These are phyloP conservation scores for Polydrusus pterygomalis DNA, from an alignment of 2,888 invertebrate species.

Conservation along the genomic window DNA sequence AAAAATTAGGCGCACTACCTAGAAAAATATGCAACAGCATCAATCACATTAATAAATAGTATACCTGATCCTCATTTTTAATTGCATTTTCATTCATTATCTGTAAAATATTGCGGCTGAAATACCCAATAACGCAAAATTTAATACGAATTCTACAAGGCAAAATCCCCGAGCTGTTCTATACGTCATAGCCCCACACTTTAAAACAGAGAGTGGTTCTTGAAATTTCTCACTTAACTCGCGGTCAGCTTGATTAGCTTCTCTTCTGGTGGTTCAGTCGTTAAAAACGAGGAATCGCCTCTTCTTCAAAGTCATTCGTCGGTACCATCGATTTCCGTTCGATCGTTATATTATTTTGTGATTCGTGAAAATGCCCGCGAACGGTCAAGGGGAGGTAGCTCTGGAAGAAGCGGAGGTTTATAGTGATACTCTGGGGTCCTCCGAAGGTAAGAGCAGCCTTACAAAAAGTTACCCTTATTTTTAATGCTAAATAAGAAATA, in stretches of 20 bases:
- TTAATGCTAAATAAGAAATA: too few relatives aligned
- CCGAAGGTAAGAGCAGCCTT: constrained; percentile 56
- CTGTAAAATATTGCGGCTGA: constrained; percentile 2
- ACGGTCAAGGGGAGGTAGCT: constrained; percentile 62
- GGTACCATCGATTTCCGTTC: background rate
- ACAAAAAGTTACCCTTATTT: too few relatives aligned
- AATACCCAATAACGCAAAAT: constrained; percentile 13
- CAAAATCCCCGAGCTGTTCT: constrained; percentile 36
- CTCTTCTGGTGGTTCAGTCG: constrained; percentile 64
- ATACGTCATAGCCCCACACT: constrained; percentile 38
- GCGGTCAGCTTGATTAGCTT: constrained; percentile 22
- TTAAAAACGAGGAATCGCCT: constrained; percentile 59
- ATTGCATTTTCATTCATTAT: too few relatives aligned
- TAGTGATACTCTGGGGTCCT: constrained; percentile 65
- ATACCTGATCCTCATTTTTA: background rate
- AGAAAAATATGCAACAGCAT: too few relatives aligned
- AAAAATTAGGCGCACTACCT: too few relatives aligned
- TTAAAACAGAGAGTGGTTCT: constrained; percentile 45
- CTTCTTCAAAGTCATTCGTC: background rate
- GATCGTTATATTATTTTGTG: too few relatives aligned
- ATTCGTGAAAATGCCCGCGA: constrained; percentile 64
- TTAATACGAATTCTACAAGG: constrained; percentile 34
- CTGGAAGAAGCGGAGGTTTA: constrained; percentile 62
- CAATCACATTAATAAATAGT: too few relatives aligned
- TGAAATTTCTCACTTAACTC: constrained; percentile 40